These are phyloP conservation scores for Hypotaenidia okinawae DNA, from an alignment of 2,797 vertebrate genomes.

Conservation along the genomic window DNA sequence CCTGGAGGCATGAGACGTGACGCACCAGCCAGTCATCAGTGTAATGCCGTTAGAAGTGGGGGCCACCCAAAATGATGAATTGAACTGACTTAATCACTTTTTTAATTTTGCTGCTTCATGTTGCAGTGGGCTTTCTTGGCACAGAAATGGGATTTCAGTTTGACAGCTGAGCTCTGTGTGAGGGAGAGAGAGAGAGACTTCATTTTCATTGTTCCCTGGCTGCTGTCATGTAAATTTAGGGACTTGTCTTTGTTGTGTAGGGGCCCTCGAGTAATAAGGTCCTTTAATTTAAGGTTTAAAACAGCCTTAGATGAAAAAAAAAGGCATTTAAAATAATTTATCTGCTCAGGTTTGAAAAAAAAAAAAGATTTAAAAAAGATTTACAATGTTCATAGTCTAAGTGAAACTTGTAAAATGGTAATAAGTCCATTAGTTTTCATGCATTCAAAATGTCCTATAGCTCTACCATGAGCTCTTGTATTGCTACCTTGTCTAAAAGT, in stretches of 20 bases:
- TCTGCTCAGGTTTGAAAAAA: neutral
- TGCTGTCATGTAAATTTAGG: neutral
- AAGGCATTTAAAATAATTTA: neutral
- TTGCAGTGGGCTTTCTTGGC: neutral
- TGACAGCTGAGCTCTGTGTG: neutral
- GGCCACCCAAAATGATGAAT: neutral
- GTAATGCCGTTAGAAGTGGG: neutral
- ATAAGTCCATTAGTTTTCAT: neutral
- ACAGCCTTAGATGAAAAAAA: neutral
- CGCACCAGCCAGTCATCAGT: neutral
- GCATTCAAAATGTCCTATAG: neutral
- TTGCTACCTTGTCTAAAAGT: neutral
- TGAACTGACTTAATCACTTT: neutral
- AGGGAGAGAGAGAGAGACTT: neutral
- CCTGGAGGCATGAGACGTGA: neutral
- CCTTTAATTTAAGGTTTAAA: neutral
- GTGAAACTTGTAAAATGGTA: neutral
- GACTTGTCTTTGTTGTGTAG: neutral
- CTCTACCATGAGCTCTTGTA: neutral
- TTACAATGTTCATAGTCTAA: neutral
- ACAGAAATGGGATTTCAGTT: constrained; percentile 14
- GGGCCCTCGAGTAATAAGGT: neutral
- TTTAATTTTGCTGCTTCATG: neutral
- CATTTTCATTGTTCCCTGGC: neutral
- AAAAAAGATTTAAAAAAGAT: too few relatives aligned